A percentile compares a stretch with the other conserved stretches of the same genome.
These are phyloP conservation scores for Furnarius figulus DNA, from an alignment of 2,113 vertebrate genomes.

Conservation along the genomic window DNA sequence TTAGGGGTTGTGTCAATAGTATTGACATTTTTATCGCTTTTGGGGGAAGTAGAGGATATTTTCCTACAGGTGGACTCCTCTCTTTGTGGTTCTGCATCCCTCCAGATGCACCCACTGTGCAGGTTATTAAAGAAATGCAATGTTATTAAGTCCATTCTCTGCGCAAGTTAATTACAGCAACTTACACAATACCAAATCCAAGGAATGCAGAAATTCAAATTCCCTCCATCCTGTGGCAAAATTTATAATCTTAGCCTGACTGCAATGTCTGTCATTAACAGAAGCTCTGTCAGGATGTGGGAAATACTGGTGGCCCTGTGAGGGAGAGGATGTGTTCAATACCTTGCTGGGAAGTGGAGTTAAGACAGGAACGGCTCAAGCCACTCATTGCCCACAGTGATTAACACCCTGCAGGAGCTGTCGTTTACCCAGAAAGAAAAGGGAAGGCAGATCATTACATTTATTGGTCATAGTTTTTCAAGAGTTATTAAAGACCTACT, in stretches of 20 bases:
- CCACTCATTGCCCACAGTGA: not conserved
- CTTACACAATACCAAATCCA: not conserved
- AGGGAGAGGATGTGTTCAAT: not conserved
- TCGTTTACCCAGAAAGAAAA: constrained; percentile 22
- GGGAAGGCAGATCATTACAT: constrained; percentile 32
- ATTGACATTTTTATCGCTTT: constrained; percentile 39
- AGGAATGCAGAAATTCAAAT: constrained; percentile 25
- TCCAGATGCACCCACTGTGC: not conserved
- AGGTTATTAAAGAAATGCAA: not conserved
- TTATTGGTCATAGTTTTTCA: constrained; percentile 48
- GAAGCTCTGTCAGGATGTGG: not conserved
- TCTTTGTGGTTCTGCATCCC: not conserved
- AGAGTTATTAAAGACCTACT: constrained; percentile 11
- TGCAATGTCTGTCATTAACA: constrained; percentile 6
- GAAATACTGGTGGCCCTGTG: not conserved
- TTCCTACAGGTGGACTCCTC: constrained; percentile 8
- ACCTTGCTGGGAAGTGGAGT: constrained; percentile 16
- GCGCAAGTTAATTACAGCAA: not conserved
- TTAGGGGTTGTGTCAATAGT: constrained; percentile 39
- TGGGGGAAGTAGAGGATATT: not conserved
- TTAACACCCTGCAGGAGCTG: constrained; percentile 16
- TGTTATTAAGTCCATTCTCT: not conserved
- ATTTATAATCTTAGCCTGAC: not conserved
- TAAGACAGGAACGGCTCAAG: not conserved
- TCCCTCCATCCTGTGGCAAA: not conserved